Evolutionary conservation across 2,797 vertebrate genomes (phyloP).

Genomic region (Petrocephalus sullivani): DNA sequence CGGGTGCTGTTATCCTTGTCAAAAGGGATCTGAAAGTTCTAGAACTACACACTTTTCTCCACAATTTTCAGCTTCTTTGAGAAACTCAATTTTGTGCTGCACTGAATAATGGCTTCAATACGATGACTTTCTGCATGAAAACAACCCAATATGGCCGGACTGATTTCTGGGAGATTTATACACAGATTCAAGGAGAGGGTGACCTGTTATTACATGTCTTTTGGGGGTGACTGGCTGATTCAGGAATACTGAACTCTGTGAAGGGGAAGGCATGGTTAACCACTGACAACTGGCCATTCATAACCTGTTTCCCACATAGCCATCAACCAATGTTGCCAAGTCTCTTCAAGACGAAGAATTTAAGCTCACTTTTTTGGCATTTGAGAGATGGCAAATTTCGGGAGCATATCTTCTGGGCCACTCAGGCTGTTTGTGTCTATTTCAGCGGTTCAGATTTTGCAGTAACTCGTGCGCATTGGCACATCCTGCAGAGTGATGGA

Average conservation of each 20-base stretch:
- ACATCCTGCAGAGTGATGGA: neutral
- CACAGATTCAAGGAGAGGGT: neutral
- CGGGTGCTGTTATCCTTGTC: neutral
- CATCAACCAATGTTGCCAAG: neutral
- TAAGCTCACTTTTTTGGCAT: neutral
- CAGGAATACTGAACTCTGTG: neutral
- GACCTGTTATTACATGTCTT: neutral
- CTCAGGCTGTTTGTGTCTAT: neutral
- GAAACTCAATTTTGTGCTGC: slow-evolving; percentile 12
- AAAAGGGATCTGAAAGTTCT: neutral
- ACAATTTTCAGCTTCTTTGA: neutral
- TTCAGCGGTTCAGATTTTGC: neutral
- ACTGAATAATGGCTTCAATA: neutral
- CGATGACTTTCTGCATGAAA: neutral
- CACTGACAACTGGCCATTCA: neutral
- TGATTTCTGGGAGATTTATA: neutral
- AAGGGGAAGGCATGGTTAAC: neutral
- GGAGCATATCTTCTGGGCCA: neutral
- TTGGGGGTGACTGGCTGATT: neutral
- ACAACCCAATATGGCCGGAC: neutral
- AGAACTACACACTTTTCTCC: neutral
- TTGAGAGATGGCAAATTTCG: neutral
- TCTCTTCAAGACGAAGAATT: neutral
- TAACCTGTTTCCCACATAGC: neutral
- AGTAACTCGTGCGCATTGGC: neutral